phyloP scores from a whole-genome alignment of 2,888 invertebrate species.

The Caenorhabditis becei region DNA sequence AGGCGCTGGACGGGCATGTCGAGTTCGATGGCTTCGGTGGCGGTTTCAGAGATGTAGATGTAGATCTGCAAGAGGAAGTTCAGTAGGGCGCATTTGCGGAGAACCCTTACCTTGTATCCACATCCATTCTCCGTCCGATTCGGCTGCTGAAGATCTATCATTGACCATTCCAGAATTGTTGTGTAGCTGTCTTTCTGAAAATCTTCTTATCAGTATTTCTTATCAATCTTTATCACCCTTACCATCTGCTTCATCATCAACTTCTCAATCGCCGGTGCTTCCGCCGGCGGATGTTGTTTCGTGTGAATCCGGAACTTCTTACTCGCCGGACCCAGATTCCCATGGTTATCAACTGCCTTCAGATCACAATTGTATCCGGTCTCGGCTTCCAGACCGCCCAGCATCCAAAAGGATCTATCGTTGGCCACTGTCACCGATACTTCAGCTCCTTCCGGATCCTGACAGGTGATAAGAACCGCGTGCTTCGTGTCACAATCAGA shows the following conservation, averaged over 20 bases:
- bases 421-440: slow-evolving; percentile 62
- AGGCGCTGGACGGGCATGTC: slow-evolving; percentile 72
- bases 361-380: slow-evolving; percentile 72
- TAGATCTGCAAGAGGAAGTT: slow-evolving; percentile 56
- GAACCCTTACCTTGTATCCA: slow-evolving; percentile 65
- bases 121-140: slow-evolving; percentile 60
- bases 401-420: slow-evolving; percentile 66
- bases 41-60: slow-evolving; percentile 70
- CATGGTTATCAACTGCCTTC: slow-evolving; percentile 74
- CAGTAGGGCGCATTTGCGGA: background rate
- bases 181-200: slow-evolving; percentile 66
- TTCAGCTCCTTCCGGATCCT: slow-evolving; percentile 16
- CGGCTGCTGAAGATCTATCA: slow-evolving; percentile 59
- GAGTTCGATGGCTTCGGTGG: slow-evolving; percentile 68
- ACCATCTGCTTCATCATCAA: slow-evolving; percentile 70
- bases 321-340: slow-evolving; percentile 52
- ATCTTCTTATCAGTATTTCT: slow-evolving; percentile 1
- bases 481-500: slow-evolving; percentile 58
- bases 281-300: slow-evolving; percentile 70
- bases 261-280: slow-evolving; percentile 66
- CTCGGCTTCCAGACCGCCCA: slow-evolving; percentile 67
- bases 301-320: slow-evolving; percentile 65
- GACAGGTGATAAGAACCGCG: slow-evolving; percentile 53
- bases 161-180: slow-evolving; percentile 76
- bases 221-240: background rate